Evolutionary conservation across 2,113 vertebrate species (phyloP).

Genomic region (Vulpes ferrilata): DNA sequence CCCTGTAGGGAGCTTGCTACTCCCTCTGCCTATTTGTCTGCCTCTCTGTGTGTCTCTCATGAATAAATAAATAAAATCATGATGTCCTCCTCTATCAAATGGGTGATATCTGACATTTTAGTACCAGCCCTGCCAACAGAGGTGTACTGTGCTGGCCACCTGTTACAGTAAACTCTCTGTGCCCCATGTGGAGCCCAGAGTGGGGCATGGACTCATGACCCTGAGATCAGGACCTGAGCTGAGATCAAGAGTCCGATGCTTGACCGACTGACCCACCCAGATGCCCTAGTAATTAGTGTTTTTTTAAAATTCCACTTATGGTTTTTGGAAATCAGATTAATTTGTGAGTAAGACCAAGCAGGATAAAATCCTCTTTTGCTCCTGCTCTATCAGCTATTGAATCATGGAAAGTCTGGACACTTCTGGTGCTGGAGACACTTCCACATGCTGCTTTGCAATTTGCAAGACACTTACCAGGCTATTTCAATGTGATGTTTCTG

Average conservation of each 20-base stretch:
- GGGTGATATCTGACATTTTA: too few relatives aligned
- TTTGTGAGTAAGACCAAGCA: background rate
- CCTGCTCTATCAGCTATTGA: too few relatives aligned
- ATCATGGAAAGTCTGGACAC: background rate
- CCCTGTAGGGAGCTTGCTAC: too few relatives aligned
- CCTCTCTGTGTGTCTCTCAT: too few relatives aligned
- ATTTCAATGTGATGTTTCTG: background rate
- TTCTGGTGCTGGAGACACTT: background rate
- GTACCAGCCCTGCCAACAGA: too few relatives aligned
- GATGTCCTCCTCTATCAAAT: too few relatives aligned
- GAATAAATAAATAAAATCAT: too few relatives aligned
- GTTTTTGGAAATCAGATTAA: background rate
- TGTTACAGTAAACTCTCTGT: background rate
- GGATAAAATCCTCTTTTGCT: background rate
- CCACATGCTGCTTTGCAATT: too few relatives aligned
- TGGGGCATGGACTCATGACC: background rate
- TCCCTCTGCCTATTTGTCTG: too few relatives aligned
- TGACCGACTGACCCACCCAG: background rate
- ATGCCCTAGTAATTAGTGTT: background rate
- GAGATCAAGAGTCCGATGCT: background rate
- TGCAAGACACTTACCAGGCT: background rate
- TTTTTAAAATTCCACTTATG: background rate
- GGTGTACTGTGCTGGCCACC: too few relatives aligned
- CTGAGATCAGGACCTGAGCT: background rate
- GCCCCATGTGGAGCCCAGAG: background rate